Evolutionary conservation across 2,888 invertebrate genomes (phyloP).

Genomic region (Parnassius orleans): DNA sequence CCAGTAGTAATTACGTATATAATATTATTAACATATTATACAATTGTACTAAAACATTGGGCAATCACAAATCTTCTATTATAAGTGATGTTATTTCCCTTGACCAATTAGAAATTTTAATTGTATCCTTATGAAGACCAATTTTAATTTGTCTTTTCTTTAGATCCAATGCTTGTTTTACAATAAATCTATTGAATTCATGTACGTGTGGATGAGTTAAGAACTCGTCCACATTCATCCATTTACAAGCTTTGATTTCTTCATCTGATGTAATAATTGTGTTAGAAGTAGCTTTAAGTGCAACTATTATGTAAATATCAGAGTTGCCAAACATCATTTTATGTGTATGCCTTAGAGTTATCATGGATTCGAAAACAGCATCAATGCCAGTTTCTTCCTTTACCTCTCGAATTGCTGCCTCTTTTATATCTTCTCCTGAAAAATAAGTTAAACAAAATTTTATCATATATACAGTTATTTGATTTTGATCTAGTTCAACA

Average conservation of each 20-base stretch:
- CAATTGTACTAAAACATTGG: neutral
- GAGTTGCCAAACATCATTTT: slow-evolving; percentile 89
- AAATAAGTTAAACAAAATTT: slow-evolving; percentile 24
- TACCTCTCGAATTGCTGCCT: slow-evolving; percentile 92
- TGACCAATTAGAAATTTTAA: slow-evolving; percentile 49
- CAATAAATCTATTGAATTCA: slow-evolving; percentile 85
- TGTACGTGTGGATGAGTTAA: slow-evolving; percentile 86
- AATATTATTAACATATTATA: neutral
- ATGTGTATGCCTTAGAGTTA: slow-evolving; percentile 90
- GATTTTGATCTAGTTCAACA: too few species aligned
- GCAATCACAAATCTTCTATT: slow-evolving; percentile 50
- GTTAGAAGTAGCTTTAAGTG: slow-evolving; percentile 83
- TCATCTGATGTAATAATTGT: slow-evolving; percentile 85
- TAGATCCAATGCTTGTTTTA: slow-evolving; percentile 84
- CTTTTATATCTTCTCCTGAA: slow-evolving; percentile 89
- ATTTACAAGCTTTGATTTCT: slow-evolving; percentile 88
- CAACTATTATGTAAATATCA: slow-evolving; percentile 91
- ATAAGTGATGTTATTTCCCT: slow-evolving; percentile 60
- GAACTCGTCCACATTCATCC: slow-evolving; percentile 91
- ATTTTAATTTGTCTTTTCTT: slow-evolving; percentile 82
- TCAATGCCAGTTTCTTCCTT: slow-evolving; percentile 93
- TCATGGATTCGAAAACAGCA: slow-evolving; percentile 86
- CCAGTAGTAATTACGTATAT: neutral
- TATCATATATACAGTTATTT: too few species aligned
- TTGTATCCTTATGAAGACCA: slow-evolving; percentile 71